Conservation (phyloP, 2,888 invertebrate species). For the Chrysolina americana region DNA sequence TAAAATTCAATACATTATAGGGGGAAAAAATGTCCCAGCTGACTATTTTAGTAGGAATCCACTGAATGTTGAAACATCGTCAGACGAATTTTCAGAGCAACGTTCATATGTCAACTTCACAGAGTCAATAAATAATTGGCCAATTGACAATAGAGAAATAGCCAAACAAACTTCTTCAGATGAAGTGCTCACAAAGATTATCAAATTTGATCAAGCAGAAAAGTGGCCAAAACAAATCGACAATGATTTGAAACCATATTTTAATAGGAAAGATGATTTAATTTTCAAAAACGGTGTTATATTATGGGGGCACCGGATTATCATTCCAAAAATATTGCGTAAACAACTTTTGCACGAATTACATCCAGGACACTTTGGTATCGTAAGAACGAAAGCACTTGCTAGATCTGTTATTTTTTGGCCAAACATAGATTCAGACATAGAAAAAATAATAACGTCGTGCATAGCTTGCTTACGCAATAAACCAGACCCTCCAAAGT, state of each 20-base stretch:
- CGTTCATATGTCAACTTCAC: conserved; percentile 29
- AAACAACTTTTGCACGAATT: too few species aligned
- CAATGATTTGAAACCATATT: conserved; percentile 19
- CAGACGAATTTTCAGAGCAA: background rate
- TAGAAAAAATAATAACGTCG: too few species aligned
- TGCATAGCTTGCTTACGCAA: too few species aligned
- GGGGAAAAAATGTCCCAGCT: background rate
- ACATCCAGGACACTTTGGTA: too few species aligned
- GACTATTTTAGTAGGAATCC: background rate
- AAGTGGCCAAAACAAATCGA: too few species aligned
- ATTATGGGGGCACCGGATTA: too few species aligned
- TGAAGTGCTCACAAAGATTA: background rate
- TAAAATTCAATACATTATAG: background rate
- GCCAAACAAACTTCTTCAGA: conserved; percentile 8
- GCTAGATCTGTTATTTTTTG: too few species aligned
- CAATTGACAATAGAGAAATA: conserved; percentile 21
- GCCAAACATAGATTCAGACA: too few species aligned
- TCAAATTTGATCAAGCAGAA: conserved; percentile 13
- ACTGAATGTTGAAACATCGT: background rate
- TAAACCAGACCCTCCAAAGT: too few species aligned
- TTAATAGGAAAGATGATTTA: conserved; percentile 1
- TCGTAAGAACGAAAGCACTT: too few species aligned
- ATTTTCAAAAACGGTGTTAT: background rate
- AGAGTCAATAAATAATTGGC: conserved; percentile 1
- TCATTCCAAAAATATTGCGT: too few species aligned